Evolutionary conservation across 2,113 vertebrate genomes (phyloP).

Genomic region (Tauraco erythrolophus): DNA sequence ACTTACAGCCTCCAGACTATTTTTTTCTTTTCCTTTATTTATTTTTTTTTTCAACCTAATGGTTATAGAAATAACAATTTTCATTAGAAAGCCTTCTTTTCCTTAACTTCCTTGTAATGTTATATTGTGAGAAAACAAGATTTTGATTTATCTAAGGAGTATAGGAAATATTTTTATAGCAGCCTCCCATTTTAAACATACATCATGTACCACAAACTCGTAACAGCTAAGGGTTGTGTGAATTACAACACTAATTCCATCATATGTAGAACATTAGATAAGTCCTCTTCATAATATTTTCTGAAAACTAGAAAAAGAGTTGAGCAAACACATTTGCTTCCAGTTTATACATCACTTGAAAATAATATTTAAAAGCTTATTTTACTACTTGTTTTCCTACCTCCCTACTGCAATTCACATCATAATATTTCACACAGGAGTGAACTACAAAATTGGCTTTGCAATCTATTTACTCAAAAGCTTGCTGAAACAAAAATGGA

Average conservation of each 20-base stretch:
- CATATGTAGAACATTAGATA: not conserved
- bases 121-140: not conserved
- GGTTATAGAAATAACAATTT: not conserved
- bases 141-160: conserved; percentile 1
- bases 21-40: not conserved
- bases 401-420: not conserved
- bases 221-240: not conserved
- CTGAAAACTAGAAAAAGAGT: not conserved
- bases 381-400: not conserved
- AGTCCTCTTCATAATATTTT: not conserved
- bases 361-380: not conserved
- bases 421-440: not conserved
- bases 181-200: not conserved
- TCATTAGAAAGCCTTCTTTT: not conserved
- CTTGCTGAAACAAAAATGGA: not conserved
- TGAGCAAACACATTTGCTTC: not conserved
- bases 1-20: not conserved
- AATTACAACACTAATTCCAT: not conserved
- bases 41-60: not conserved
- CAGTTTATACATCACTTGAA: not conserved
- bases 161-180: not conserved
- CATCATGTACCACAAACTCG: not conserved
- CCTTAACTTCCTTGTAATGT: not conserved
- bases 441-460: not conserved
- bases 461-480: not conserved